Conservation (phyloP, 2,113 vertebrate genomes). For the Trichechus manatus region DNA sequence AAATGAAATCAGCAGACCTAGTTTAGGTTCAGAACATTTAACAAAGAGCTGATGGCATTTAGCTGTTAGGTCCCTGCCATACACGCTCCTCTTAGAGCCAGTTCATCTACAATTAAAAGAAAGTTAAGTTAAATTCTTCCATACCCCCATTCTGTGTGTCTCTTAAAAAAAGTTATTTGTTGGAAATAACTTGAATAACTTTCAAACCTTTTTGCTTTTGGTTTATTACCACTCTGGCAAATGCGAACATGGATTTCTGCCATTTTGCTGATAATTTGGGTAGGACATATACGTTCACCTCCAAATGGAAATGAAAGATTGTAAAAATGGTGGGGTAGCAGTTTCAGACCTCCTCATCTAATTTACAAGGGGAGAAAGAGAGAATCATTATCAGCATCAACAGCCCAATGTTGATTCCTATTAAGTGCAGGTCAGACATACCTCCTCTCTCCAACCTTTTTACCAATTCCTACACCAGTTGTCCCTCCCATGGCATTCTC, state of each 20-base stretch:
- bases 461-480: neutral
- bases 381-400: too few species aligned
- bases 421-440: neutral
- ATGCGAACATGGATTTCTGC: neutral
- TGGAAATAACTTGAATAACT: constrained; percentile 8
- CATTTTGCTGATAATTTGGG: neutral
- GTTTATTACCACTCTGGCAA: neutral
- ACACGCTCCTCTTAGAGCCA: neutral
- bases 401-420: neutral
- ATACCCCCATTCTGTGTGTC: neutral
- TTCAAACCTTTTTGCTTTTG: constrained; percentile 16
- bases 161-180: neutral
- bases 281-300: neutral
- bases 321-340: too few species aligned
- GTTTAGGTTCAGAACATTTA: constrained; percentile 5
- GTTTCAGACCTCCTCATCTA: too few species aligned
- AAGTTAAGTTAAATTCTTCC: neutral
- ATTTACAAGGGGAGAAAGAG: too few species aligned
- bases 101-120: neutral
- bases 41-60: neutral
- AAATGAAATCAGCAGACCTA: neutral
- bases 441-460: neutral
- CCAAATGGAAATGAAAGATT: neutral
- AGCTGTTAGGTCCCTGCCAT: neutral
- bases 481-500: neutral